These are phyloP conservation scores for Sinocyclocheilus anshuiensis DNA, from an alignment of 2,113 vertebrate species.

Conservation along the genomic window DNA sequence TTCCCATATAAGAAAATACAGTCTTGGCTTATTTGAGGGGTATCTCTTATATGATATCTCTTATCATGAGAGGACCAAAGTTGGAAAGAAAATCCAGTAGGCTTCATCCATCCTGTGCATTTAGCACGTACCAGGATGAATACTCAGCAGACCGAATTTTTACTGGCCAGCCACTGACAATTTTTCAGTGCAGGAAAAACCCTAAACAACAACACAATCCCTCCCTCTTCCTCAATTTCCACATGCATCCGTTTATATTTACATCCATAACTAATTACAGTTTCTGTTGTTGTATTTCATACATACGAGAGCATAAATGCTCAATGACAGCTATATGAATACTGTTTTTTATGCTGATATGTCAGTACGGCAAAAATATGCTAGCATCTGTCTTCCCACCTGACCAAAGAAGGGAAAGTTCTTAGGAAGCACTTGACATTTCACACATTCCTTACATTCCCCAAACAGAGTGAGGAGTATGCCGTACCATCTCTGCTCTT, in stretches of 20 bases:
- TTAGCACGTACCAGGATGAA: background rate
- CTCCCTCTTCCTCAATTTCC: background rate
- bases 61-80: background rate
- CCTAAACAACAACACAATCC: background rate
- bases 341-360: background rate
- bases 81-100: background rate
- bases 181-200: background rate
- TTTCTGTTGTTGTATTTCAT: background rate
- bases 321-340: background rate
- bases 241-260: background rate
- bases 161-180: background rate
- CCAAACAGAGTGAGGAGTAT: constrained; percentile 59
- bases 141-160: background rate
- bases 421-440: constrained; percentile 64
- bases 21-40: background rate
- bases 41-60: too few species aligned
- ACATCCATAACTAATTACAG: background rate
- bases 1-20: background rate
- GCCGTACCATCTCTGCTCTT: constrained; percentile 54
- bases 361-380: constrained; percentile 17
- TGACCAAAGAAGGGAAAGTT: constrained; percentile 71
- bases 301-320: background rate
- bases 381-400: constrained; percentile 55
- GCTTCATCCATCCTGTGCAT: background rate
- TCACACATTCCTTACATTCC: constrained; percentile 73